phyloP scores from a whole-genome alignment of 2,113 vertebrate genomes.

The Phasianus colchicus region DNA sequence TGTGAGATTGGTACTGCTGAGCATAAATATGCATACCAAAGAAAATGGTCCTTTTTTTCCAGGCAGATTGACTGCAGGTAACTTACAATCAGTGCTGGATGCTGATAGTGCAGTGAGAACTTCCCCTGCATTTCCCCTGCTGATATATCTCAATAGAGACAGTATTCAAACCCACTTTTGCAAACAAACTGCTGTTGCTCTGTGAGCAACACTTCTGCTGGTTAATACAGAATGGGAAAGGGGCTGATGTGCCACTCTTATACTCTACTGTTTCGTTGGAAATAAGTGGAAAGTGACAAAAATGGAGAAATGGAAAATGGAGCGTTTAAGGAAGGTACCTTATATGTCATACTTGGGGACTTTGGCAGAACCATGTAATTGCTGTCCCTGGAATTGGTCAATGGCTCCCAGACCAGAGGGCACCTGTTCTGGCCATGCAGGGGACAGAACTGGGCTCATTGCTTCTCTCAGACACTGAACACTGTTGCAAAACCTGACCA shows the following conservation, averaged over 20 bases:
- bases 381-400: background rate
- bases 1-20: background rate
- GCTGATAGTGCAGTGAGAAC: background rate
- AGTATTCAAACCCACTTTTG: background rate
- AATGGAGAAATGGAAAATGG: background rate
- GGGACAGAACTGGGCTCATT: background rate
- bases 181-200: background rate
- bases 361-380: background rate
- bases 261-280: background rate
- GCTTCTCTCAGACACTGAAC: background rate
- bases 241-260: background rate
- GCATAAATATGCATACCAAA: background rate
- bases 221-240: accelerated
- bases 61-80: background rate
- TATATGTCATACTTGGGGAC: accelerated
- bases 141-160: background rate
- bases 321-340: background rate
- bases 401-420: background rate
- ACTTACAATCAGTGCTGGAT: background rate
- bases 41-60: background rate
- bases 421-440: background rate
- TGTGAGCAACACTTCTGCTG: accelerated
- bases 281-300: background rate
- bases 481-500: background rate
- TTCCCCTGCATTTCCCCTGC: background rate